Evolutionary conservation across 2,888 invertebrate genomes (phyloP), one percentile per base, ranked within the genome.

Genomic region (Scotopteryx bipunctaria): DNA sequence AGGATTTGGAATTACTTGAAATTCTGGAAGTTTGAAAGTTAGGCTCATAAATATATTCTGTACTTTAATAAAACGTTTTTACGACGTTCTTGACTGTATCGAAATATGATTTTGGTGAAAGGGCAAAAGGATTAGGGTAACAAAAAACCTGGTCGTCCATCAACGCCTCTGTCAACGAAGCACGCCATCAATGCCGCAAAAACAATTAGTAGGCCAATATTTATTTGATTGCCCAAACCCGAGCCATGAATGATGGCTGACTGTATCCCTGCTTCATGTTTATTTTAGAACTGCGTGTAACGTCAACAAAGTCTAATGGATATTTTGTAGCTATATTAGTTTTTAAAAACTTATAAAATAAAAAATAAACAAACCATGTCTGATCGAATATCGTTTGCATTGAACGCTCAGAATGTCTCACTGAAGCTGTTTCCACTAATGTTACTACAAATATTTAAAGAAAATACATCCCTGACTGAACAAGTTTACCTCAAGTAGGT

Each of bases 151-250:
- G 82, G 71, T 86, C 86, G 79, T 88, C 77, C 76, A 87, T 88
- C 87, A 88, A 75, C 54, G 76, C 77, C 78, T 81, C 76, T 86
- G 86, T 89, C 88, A 85, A 84, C 87, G 80, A 66, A 72, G 75
- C 66, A 69, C 69, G 78, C 76, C 81, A 75, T 83, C 82, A 78
- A 83, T 79, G 82, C 83, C 83, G 78, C 83, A 86, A 86, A 86
- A 87, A 86, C 84, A 89, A 89, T 89, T 86, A 86, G 83, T 83
- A 83, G 80, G 82, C 83, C 86, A 85, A 88, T 88, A 85, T 87
- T 86, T 86, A 86, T 88, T 85, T 85, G 83, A 86, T 86, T 81
- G 74, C 78, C 68, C 68, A 62, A 76, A 77, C 70, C 71, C 73
- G 66, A 69, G 67, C 68, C 55, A 71, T 78, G 78, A 81, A 76